These are phyloP conservation scores for Tachina lurida DNA, from an alignment of 2,888 invertebrate genomes.

Conservation along the genomic window DNA sequence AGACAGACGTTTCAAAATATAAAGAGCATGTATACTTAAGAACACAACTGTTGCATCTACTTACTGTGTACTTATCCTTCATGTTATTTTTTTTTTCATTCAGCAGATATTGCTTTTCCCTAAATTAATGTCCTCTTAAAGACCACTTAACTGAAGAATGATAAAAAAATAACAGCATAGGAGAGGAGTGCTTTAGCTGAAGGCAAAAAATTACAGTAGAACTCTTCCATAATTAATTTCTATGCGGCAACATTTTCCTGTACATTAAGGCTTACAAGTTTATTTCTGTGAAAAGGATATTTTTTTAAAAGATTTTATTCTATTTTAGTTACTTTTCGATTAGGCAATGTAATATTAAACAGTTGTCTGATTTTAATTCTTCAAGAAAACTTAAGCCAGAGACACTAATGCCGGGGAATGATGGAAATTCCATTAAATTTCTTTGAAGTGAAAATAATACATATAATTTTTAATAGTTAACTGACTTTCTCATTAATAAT, in stretches of 20 bases:
- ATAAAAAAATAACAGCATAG: neutral
- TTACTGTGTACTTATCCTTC: neutral
- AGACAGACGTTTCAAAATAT: neutral
- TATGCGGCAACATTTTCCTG: neutral
- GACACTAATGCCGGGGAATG: too few relatives aligned
- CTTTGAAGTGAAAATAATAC: too few relatives aligned
- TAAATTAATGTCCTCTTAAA: constrained; percentile 46
- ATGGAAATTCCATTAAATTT: too few relatives aligned
- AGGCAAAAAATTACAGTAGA: neutral
- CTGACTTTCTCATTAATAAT: too few relatives aligned
- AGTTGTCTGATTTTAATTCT: too few relatives aligned
- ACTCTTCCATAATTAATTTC: neutral
- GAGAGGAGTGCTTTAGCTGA: neutral
- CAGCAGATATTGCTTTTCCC: constrained; percentile 32
- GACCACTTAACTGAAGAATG: constrained; percentile 37
- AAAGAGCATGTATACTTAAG: neutral
- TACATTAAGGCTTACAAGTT: too few relatives aligned
- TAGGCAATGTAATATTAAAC: too few relatives aligned
- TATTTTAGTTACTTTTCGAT: too few relatives aligned
- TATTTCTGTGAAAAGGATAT: too few relatives aligned
- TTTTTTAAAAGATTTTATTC: too few relatives aligned
- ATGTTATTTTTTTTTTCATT: neutral
- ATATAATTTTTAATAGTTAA: too few relatives aligned
- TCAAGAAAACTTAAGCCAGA: too few relatives aligned
- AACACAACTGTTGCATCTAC: constrained; percentile 53